Conservation (phyloP, 37 sponge, comb jelly and placozoan genomes). For the Axinella damicornis region DNA sequence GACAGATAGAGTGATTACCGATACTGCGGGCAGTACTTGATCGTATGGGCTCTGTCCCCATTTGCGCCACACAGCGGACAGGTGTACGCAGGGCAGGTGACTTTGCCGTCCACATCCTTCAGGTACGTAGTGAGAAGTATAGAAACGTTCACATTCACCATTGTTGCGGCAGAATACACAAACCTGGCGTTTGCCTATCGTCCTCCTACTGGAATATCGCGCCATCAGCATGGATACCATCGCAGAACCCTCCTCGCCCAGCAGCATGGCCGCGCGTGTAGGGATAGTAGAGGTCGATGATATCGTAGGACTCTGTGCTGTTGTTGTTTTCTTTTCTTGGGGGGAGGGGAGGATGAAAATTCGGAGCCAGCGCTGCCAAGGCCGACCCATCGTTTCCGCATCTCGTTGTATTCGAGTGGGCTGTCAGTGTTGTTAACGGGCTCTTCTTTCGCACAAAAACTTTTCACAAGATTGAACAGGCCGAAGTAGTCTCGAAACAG, state of each 20-base stretch:
- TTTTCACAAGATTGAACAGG: constrained; percentile 79
- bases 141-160: constrained; percentile 96
- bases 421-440: neutral
- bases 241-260: neutral
- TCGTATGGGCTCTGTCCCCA: constrained; percentile 96
- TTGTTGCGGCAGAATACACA: constrained; percentile 99
- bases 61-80: constrained; percentile 97
- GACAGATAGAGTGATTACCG: no score
- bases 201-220: neutral
- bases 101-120: constrained; percentile 89
- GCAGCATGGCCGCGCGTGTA: constrained; percentile 11
- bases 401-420: constrained; percentile 5
- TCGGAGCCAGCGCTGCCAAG: constrained; percentile 67
- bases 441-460: constrained; percentile 26
- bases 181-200: constrained; percentile 66
- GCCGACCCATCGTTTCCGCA: constrained; percentile 63
- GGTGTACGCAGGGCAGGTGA: constrained; percentile 99
- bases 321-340: no score
- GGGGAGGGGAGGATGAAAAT: constrained; percentile 63
- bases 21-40: constrained; percentile 98
- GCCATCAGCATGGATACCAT: neutral
- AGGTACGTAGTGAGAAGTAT: constrained; percentile 67
- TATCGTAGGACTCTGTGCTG: constrained; percentile 59
- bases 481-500: constrained; percentile 90
- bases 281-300: constrained; percentile 41